Conservation (phyloP, 2,888 invertebrate genomes). For the Crepidodera aurea region DNA sequence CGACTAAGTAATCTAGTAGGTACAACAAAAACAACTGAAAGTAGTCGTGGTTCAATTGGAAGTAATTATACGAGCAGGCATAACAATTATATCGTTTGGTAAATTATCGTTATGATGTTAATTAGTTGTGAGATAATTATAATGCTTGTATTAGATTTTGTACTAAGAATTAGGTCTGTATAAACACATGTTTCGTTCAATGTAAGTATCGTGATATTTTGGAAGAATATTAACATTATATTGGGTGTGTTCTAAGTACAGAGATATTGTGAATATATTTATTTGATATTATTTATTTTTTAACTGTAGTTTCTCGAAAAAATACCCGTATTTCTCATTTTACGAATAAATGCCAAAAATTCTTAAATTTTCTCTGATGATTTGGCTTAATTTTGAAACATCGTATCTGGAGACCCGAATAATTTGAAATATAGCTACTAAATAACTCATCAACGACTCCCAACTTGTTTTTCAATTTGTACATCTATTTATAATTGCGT, state of each 20-base stretch:
- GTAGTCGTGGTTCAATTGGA: slow-evolving; percentile 36
- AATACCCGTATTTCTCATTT: no score
- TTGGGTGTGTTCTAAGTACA: no score
- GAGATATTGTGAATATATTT: no score
- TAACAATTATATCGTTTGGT: slow-evolving; percentile 44
- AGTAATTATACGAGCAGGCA: slow-evolving; percentile 38
- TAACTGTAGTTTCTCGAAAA: no score
- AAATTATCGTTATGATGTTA: slow-evolving; percentile 38
- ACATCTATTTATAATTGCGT: slow-evolving; percentile 16
- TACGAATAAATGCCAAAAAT: no score
- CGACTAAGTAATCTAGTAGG: neutral
- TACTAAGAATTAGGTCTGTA: slow-evolving; percentile 22
- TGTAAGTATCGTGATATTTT: no score
- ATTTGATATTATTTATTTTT: no score
- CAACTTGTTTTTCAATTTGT: slow-evolving; percentile 18
- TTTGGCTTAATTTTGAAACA: slow-evolving; percentile 2
- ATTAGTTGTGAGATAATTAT: slow-evolving; percentile 45
- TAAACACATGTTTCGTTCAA: no score
- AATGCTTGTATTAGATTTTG: slow-evolving; percentile 36
- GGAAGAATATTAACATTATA: no score
- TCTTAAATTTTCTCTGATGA: no score
- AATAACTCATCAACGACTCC: slow-evolving; percentile 2
- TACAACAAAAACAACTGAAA: slow-evolving; percentile 29
- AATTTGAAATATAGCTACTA: slow-evolving; percentile 7
- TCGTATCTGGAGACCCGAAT: neutral